phyloP scores from a whole-genome alignment of 2,113 vertebrate genomes.

The Micronycteris hirsuta region DNA sequence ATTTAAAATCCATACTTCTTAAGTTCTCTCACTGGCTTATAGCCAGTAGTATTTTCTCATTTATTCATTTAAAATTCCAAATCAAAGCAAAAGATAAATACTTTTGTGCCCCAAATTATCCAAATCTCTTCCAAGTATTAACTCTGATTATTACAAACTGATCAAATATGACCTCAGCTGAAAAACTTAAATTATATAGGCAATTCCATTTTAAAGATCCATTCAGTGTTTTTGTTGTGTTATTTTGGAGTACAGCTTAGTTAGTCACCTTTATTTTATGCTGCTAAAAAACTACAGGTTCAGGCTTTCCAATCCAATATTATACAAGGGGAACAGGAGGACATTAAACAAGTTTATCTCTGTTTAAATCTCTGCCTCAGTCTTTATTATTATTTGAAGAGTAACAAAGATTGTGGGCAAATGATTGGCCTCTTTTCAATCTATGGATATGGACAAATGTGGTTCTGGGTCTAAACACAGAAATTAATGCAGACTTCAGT shows the following conservation, averaged over 20 bases:
- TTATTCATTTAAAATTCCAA: neutral
- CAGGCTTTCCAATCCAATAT: neutral
- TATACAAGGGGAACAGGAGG: neutral
- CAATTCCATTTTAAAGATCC: neutral
- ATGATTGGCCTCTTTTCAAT: neutral
- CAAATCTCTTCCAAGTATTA: neutral
- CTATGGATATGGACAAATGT: neutral
- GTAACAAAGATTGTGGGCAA: neutral
- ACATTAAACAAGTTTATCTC: neutral
- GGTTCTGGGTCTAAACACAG: neutral
- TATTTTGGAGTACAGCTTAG: neutral
- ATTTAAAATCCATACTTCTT: neutral
- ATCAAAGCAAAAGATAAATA: neutral
- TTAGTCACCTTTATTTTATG: neutral
- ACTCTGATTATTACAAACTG: neutral
- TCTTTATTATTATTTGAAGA: neutral
- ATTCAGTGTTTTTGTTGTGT: neutral
- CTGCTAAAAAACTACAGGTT: neutral
- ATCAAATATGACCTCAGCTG: neutral
- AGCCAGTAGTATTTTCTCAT: neutral
- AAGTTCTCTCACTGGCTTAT: neutral
- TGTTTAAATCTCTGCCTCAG: neutral
- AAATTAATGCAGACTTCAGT: neutral
- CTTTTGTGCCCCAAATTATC: neutral
- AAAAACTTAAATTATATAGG: neutral